Evolutionary conservation across 2,797 vertebrate species (phyloP).

Genomic region (Intellagama lesueurii): DNA sequence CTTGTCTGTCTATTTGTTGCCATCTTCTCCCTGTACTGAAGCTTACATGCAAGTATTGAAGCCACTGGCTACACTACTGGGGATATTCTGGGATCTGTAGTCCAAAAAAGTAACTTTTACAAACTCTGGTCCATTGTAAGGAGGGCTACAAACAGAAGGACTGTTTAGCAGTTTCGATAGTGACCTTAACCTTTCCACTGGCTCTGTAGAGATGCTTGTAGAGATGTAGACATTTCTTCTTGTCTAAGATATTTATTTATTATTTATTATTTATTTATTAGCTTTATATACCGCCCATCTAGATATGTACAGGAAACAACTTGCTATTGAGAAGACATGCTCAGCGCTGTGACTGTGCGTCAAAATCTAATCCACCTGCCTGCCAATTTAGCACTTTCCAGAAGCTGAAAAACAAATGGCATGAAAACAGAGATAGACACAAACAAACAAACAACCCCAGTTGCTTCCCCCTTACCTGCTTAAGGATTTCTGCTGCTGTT

Average conservation of each 20-base stretch:
- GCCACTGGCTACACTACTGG: neutral
- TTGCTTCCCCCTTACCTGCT: conserved; percentile 84
- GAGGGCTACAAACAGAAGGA: neutral
- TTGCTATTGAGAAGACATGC: neutral
- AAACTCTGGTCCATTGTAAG: neutral
- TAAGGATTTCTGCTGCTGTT: conserved; percentile 92
- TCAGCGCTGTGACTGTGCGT: neutral
- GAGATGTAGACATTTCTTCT: neutral
- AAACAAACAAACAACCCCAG: neutral
- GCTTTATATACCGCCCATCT: no score
- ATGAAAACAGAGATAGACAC: neutral
- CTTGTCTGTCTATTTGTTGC: neutral
- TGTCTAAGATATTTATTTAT: no score
- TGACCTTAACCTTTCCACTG: neutral
- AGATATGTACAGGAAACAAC: neutral
- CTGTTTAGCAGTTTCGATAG: neutral
- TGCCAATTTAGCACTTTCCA: neutral
- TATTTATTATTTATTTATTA: no score
- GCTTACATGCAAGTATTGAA: neutral
- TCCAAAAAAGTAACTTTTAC: no score
- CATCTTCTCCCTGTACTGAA: neutral
- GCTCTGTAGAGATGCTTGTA: conserved; percentile 1
- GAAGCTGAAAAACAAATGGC: neutral
- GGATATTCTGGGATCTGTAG: no score
- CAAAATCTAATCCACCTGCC: neutral